These are phyloP conservation scores for Suncus etruscus DNA, from an alignment of 2,113 vertebrate species.

Conservation along the genomic window DNA sequence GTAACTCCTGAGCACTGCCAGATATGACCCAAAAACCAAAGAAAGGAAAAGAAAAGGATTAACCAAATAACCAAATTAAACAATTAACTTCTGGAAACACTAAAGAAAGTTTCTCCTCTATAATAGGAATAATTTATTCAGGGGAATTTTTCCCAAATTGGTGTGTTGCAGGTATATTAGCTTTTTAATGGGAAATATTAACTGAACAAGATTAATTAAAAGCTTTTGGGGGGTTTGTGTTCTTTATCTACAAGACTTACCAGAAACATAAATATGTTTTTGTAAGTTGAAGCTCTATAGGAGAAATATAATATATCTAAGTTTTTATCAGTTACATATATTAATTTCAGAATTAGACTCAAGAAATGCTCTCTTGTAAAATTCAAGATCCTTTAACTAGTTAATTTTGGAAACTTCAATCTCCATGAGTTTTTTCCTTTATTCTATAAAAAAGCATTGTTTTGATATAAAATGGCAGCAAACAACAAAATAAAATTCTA, in stretches of 20 bases:
- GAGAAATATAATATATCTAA: not conserved
- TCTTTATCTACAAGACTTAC: conserved; percentile 2
- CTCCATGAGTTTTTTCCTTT: not conserved
- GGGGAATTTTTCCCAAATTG: conserved; percentile 7
- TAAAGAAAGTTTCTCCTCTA: not conserved
- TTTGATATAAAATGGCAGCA: not conserved
- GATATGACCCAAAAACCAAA: no score
- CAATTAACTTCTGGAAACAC: conserved; percentile 42
- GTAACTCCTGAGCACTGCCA: no score
- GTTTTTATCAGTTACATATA: conserved; percentile 14
- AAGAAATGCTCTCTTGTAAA: conserved; percentile 35
- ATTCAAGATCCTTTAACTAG: not conserved
- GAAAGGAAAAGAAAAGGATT: not conserved
- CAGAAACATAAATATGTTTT: not conserved
- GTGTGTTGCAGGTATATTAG: not conserved
- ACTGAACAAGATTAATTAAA: conserved; percentile 14
- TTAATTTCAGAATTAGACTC: conserved; percentile 49
- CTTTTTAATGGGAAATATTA: not conserved
- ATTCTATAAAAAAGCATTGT: conserved; percentile 2
- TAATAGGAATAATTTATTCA: conserved; percentile 15
- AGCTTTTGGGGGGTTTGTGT: not conserved
- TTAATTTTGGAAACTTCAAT: not conserved
- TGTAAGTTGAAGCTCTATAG: not conserved
- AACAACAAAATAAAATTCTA: not conserved
- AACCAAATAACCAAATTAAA: not conserved